Percentiles rank a stretch among this genome's conserved stretches.
Conservation (phyloP, 2,888 invertebrate genomes). For the Caenorhabditis zanzibari region DNA sequence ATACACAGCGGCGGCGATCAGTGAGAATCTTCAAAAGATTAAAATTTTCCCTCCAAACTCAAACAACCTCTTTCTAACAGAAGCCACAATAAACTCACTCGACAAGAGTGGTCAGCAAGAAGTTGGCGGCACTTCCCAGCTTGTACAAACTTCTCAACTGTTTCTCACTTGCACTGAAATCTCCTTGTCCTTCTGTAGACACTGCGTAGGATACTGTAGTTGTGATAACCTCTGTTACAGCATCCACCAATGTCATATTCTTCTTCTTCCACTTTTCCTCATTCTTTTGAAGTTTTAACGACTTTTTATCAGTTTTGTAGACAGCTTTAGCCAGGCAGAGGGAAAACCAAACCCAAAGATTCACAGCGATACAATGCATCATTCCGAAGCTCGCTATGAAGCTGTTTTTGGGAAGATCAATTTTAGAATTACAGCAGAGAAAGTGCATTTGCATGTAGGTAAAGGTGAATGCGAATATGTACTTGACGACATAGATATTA, state of each 20-base stretch:
- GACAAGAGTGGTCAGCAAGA: conserved; percentile 80
- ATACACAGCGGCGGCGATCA: conserved; percentile 82
- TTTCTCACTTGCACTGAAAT: conserved; percentile 52
- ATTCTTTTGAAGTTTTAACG: conserved; percentile 42
- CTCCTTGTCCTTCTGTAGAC: background rate
- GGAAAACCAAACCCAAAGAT: conserved; percentile 64
- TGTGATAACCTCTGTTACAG: conserved; percentile 17
- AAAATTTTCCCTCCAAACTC: background rate
- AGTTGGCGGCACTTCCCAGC: conserved; percentile 80
- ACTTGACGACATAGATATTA: conserved; percentile 57
- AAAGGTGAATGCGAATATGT: conserved; percentile 57
- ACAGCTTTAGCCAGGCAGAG: conserved; percentile 52
- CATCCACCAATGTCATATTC: conserved; percentile 52
- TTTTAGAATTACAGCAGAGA: conserved; percentile 62
- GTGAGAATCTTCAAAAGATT: conserved; percentile 68
- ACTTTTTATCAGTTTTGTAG: conserved; percentile 54
- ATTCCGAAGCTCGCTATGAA: conserved; percentile 62
- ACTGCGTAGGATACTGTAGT: conserved; percentile 25
- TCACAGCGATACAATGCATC: conserved; percentile 65
- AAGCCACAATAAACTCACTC: conserved; percentile 65
- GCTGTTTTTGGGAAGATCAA: conserved; percentile 52
- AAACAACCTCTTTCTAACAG: background rate
- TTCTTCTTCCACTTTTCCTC: conserved; percentile 58
- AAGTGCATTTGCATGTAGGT: conserved; percentile 64
- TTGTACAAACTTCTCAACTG: conserved; percentile 68